These are phyloP conservation scores for Microcebus tavaratra DNA, from an alignment of 2,113 vertebrate species.

Conservation along the genomic window DNA sequence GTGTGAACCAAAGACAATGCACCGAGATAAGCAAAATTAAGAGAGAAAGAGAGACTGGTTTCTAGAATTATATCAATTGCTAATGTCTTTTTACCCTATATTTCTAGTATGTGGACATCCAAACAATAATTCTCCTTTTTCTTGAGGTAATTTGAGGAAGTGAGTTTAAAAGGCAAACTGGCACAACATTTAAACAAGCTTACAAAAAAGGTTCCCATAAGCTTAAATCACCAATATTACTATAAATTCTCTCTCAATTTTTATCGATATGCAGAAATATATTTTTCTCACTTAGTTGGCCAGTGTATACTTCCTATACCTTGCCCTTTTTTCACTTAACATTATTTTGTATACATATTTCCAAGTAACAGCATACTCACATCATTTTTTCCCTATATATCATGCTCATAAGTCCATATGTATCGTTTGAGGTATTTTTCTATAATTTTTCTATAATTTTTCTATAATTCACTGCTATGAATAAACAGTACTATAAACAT, in stretches of 20 bases:
- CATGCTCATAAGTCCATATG: background rate
- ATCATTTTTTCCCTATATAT: background rate
- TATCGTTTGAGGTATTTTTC: slow-evolving; percentile 25
- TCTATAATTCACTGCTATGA: slow-evolving; percentile 1
- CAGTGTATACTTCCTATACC: background rate
- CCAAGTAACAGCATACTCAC: background rate
- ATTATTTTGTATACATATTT: slow-evolving; percentile 15
- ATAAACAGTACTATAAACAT: slow-evolving; percentile 11
- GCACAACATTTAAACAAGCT: slow-evolving; percentile 37
- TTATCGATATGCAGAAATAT: background rate
- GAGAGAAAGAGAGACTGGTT: background rate
- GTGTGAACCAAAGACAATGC: background rate
- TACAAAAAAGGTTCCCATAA: slow-evolving; percentile 1
- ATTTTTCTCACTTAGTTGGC: background rate
- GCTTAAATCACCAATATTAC: background rate
- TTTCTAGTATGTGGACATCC: background rate
- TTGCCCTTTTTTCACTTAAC: slow-evolving; percentile 13
- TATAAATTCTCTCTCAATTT: slow-evolving; percentile 32
- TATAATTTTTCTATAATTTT: background rate
- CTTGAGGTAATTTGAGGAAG: background rate
- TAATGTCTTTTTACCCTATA: background rate
- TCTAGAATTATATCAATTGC: background rate
- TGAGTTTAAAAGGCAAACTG: slow-evolving; percentile 38
- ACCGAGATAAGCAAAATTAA: background rate
- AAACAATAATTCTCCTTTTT: slow-evolving; percentile 25